Base-by-base conservation (phyloP, 2,797 vertebrate species). In the Pempheris klunzingeri region DNA sequence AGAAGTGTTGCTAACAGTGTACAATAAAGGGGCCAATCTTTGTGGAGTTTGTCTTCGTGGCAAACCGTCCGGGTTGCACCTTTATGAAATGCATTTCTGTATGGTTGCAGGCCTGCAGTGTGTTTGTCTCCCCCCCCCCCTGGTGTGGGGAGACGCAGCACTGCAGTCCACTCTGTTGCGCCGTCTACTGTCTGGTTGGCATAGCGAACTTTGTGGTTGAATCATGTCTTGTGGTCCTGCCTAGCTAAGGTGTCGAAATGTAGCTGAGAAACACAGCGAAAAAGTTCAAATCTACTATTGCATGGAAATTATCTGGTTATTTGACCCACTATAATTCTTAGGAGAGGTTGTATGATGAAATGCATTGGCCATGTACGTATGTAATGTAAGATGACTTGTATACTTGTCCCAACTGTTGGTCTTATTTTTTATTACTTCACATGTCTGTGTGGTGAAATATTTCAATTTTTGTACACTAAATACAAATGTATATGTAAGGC, bases 381-480 rank as follows among this genome's bases (percentile, higher is more conserved):
- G 91, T 94, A 91, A 87, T 93, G 92, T 92, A 91, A 93, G 88
- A 93, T 90, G 81, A 89, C 90, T 91, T 93, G 92, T 93, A 92
- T 91, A 90, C 89, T 92, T 92, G 92, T 93, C 90, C 87, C 85
- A 93, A 86, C 84, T 89, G 90, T 94, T 87, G 91, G 92, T 93
- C 90, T 89, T 91, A 91, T 92, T 92, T 93, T 92, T 92, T 93
- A 93, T 92, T 90, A 92, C 90, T 93, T 93, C 90, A 92, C 88
- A 90, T 92, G 81, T 94, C 87, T 87, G 86, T 93, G 92, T 94
- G 92, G 93, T 94, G 91, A 93, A 87, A 92, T 89, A 91, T 90
- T 91, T 91, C 86, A 91, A 90, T 88, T 94, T 95, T 94, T 94
- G 91, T 92, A 95, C 92, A 93, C 93, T 92, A 94, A 94, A 94